Evolutionary conservation across 2,888 invertebrate species (phyloP).

Genomic region (Eledone cirrhosa): DNA sequence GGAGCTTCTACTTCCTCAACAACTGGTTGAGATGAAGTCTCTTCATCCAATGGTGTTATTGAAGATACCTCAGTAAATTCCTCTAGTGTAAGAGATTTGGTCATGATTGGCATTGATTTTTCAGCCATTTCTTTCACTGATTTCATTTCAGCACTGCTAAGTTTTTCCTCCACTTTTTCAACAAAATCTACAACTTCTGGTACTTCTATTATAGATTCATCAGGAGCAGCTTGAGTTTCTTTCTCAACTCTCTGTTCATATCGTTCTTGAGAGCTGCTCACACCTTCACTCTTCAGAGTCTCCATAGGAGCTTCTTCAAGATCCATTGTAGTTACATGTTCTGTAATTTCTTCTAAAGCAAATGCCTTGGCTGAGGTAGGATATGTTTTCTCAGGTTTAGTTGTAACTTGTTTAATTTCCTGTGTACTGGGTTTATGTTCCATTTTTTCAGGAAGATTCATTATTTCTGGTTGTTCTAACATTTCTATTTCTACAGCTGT

Average conservation of each 20-base stretch:
- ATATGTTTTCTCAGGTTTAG: constrained; percentile 32
- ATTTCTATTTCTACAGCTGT: constrained; percentile 38
- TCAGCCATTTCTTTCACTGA: constrained; percentile 33
- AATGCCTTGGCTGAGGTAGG: constrained; percentile 17
- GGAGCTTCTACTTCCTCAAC: constrained; percentile 43
- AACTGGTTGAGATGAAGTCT: constrained; percentile 16
- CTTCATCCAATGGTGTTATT: constrained; percentile 22
- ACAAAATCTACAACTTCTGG: constrained; percentile 12
- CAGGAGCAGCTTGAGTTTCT: constrained; percentile 29
- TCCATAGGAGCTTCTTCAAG: constrained; percentile 21
- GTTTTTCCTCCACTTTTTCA: not conserved
- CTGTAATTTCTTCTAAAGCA: constrained; percentile 24
- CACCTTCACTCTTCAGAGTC: not conserved
- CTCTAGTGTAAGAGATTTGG: constrained; percentile 26
- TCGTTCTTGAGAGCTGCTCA: no score
- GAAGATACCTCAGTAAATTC: constrained; percentile 31
- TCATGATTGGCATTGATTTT: constrained; percentile 32
- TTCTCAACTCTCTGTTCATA: constrained; percentile 23
- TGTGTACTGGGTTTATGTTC: constrained; percentile 33
- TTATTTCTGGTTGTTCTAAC: constrained; percentile 38
- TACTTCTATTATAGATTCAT: constrained; percentile 27
- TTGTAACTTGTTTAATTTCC: constrained; percentile 37
- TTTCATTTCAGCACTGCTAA: constrained; percentile 33
- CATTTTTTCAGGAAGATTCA: constrained; percentile 39
- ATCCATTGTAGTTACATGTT: constrained; percentile 29